Evolutionary conservation across 2,888 invertebrate genomes (phyloP).

Genomic region (Agriotes lineatus): DNA sequence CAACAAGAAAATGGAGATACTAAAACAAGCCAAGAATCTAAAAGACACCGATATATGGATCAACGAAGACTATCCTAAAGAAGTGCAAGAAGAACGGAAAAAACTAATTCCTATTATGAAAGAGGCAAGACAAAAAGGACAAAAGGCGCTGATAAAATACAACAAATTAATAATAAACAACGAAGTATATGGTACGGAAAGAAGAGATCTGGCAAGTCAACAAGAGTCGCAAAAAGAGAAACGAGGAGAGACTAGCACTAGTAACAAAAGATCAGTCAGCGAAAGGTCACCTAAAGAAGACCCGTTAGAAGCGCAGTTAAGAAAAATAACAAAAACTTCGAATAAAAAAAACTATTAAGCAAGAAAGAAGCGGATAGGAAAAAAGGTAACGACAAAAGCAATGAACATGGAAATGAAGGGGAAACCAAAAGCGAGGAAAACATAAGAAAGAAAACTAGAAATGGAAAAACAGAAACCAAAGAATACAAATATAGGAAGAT

Average conservation of each 20-base stretch:
- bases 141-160: slow-evolving; percentile 30
- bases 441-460: not conserved
- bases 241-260: not conserved
- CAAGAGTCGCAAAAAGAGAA: not conserved
- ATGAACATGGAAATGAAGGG: slow-evolving; percentile 8
- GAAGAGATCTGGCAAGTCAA: not conserved
- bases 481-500: slow-evolving; percentile 19
- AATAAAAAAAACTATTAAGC: not conserved
- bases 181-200: slow-evolving; percentile 4
- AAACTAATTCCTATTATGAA: slow-evolving; percentile 26
- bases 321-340: slow-evolving; percentile 14
- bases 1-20: slow-evolving; percentile 19
- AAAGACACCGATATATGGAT: slow-evolving; percentile 26
- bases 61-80: slow-evolving; percentile 22
- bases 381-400: not conserved
- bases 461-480: slow-evolving; percentile 27
- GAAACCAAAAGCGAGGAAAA: not conserved
- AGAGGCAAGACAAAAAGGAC: slow-evolving; percentile 27
- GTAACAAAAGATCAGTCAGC: slow-evolving; percentile 13
- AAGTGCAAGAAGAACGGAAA: slow-evolving; percentile 28
- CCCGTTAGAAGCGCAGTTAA: not conserved
- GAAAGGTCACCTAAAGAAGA: slow-evolving; percentile 14
- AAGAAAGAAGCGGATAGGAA: not conserved
- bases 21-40: slow-evolving; percentile 6
- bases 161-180: slow-evolving; percentile 28